Evolutionary conservation across 1,140 invertebrate genomes (phyloP), one percentile per base, ranked within the genome.

Genomic region (Lasioglossum albipes): DNA sequence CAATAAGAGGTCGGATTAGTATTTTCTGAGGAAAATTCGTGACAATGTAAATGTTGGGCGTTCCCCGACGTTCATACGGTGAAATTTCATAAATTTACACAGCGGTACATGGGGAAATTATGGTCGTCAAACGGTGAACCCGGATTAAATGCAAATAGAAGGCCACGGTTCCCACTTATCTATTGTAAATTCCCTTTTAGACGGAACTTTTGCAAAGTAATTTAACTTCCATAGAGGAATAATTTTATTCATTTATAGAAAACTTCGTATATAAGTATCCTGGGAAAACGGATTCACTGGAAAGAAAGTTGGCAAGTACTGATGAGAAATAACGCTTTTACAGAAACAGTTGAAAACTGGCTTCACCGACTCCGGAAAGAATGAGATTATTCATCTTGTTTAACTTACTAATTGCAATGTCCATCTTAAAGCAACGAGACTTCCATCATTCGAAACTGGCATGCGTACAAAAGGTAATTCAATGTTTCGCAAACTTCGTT

Each of bases 161-260:
- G 49, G 22, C 6, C 16, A 52, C 49, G 42, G 54, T 52, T 76
- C 84, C 69, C 72, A 78, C 73, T 76, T 84, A 75, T 74, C 77
- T 82, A 82, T 79, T 76, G 82, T 75, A 69, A 77, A 83, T 86
- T 79, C 68, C 45, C 62, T 83, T 83, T 72, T 73, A 68, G 36
- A 27, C 61, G 36, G 0, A 81, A 86, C 82, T 87, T 82, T 79
- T 73, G 57, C 61, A 66, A 87, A 86, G 86, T 84, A 87, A 87
- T 87, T 87, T 87, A 87, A 87, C 84, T 87, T 87, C 75, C 65
- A 82, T 84, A 84, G 66, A 81, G 82, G 82, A 87, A 84, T 86
- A 84, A 87, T 87, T 87, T 84, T 82, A 87, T 86, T 86, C 84
- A 87, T 87, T 87, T 84, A 65, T 84, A 79, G 75, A 75, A 84